A percentile compares a stretch with the other conserved stretches of the same genome.
Conservation (phyloP, 2,888 invertebrate species). For the Lingula anatina region DNA sequence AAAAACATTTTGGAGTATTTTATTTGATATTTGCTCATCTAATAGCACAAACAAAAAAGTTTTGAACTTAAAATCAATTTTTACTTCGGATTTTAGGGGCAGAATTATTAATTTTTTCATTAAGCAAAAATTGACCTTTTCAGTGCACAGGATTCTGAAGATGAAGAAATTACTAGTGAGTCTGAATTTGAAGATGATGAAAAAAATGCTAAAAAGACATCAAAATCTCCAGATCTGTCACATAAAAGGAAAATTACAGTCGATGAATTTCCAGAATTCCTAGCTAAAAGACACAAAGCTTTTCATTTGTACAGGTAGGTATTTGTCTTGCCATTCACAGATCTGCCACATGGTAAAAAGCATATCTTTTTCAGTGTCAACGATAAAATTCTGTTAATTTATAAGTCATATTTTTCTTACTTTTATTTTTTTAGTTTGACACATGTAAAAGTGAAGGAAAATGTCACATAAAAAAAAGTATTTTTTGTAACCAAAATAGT, state of each 20-base stretch:
- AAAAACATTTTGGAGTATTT: too few relatives aligned
- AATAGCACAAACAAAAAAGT: not conserved
- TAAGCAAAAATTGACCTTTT: not conserved
- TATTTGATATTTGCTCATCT: not conserved
- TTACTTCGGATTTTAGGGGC: not conserved
- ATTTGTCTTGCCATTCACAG: too few relatives aligned
- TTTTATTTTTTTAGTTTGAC: too few relatives aligned
- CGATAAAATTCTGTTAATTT: too few relatives aligned
- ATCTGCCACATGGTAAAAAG: too few relatives aligned
- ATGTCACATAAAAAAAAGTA: too few relatives aligned
- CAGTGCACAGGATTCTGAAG: constrained; percentile 15
- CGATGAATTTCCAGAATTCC: constrained; percentile 36
- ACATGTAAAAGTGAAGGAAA: too few relatives aligned
- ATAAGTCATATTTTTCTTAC: too few relatives aligned
- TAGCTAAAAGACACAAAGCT: constrained; percentile 37
- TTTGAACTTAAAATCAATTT: too few relatives aligned
- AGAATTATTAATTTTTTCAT: not conserved
- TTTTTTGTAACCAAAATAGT: too few relatives aligned
- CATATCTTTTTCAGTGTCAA: too few relatives aligned
- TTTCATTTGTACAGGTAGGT: constrained; percentile 37
- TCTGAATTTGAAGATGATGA: constrained; percentile 24
- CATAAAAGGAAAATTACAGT: constrained; percentile 24
- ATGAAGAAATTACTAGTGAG: constrained; percentile 43
- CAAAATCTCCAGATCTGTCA: constrained; percentile 4
- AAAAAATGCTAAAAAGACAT: constrained; percentile 1